Base-by-base conservation (phyloP, 2,113 vertebrate species). In the Campylomormyrus numenius region DNA sequence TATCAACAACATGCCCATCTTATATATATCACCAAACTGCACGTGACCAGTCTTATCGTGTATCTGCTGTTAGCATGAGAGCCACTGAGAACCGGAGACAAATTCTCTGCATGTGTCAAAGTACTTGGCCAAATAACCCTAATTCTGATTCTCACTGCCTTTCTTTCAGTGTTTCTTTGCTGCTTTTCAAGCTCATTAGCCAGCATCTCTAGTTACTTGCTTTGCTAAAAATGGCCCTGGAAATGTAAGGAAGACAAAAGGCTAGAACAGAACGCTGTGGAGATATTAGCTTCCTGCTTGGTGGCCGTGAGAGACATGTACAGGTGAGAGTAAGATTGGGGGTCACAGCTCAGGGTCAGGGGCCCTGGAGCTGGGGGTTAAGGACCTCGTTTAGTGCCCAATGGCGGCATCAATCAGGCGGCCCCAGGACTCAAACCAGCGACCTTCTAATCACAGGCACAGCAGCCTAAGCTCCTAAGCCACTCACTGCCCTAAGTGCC, bases 151-250 rank as follows among this genome's bases (percentile, higher is more conserved):
- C 62, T 62, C 84, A 89, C 53, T 48, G 42, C 42, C 77, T 39
- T 52, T 53, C 85, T 85, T 50, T 21, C 8, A 84, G 48, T 85
- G 80, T 85, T 45, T 53, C 80, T 48, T 89, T 58, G 52, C 52
- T 10, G 35, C 46, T 83, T n/a, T 89, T 62, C 48, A 56, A 52
- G 52, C 39, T 89, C 35, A 62, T 89, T 85, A 89, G 35, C 45
- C 46, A 80, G 5, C 35, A 52, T 19, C 17, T 77, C 74, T 85
- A 58, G 84, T 58, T 89, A 85, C 77, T 85, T 7, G 9, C 10
- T 24, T 19, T 6, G 49, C 9, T 84, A n/a, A 89, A 52, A 84
- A 31, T 48, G 19, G 48, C 31, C 70, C 35, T 39, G 13, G 70
- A 15, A 42, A 56, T 19, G 49, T 50, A n/a, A 7, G 48, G 88